These are phyloP conservation scores for Hyphantria cunea DNA, from an alignment of 1,140 invertebrate species.

Conservation along the genomic window DNA sequence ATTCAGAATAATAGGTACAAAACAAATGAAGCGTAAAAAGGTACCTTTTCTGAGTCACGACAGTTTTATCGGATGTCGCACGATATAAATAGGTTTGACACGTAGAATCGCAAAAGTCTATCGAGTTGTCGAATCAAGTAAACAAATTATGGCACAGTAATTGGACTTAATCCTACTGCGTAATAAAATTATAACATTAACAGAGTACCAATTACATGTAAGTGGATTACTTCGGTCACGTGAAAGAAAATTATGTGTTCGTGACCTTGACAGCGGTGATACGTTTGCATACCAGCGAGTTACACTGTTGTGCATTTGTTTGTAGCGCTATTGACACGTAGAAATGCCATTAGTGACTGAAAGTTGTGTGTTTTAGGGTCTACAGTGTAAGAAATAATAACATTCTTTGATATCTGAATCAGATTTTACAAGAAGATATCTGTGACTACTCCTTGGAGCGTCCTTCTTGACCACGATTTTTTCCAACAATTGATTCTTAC, in stretches of 20 bases:
- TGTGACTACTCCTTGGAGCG: too few species aligned
- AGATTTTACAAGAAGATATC: too few species aligned
- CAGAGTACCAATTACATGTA: constrained; percentile 8
- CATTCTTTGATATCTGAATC: too few species aligned
- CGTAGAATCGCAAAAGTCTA: too few species aligned
- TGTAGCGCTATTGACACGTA: background rate
- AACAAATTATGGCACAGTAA: background rate
- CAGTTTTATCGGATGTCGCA: too few species aligned
- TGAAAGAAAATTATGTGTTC: background rate
- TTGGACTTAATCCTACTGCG: background rate
- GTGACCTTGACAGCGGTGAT: constrained; percentile 23
- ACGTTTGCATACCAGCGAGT: constrained; percentile 15
- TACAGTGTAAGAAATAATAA: too few species aligned
- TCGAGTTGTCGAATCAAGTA: background rate
- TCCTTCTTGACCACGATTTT: too few species aligned
- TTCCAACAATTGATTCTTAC: too few species aligned
- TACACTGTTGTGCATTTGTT: constrained; percentile 13
- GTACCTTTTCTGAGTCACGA: too few species aligned
- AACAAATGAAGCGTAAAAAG: too few species aligned
- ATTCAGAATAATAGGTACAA: too few species aligned
- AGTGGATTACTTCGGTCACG: constrained; percentile 17
- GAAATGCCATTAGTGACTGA: background rate
- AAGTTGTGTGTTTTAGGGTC: background rate
- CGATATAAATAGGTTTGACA: background rate
- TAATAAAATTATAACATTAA: background rate